Evolutionary conservation across 2,113 vertebrate species (phyloP).

Genomic region (Varanus komodoensis): DNA sequence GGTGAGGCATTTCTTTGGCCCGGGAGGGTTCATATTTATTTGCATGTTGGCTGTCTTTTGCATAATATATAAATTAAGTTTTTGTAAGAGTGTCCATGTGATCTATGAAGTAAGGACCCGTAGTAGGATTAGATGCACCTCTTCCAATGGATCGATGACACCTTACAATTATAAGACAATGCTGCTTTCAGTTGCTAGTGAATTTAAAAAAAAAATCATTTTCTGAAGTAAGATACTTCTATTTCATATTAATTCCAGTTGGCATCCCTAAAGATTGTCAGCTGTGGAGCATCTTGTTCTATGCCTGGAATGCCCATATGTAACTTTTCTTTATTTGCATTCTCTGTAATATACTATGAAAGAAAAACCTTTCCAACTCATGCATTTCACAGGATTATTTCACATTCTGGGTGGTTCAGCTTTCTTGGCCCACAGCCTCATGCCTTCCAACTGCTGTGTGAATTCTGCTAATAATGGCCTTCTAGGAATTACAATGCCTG

Average conservation of each 20-base stretch:
- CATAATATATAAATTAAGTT: no score
- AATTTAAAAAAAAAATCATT: no score
- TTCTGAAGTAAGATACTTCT: not conserved
- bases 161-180: not conserved
- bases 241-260: not conserved
- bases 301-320: not conserved
- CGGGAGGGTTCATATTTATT: no score
- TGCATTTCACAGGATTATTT: conserved; percentile 31
- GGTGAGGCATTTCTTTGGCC: no score
- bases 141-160: no score
- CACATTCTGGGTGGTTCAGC: conserved; percentile 32
- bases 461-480: conserved; percentile 27
- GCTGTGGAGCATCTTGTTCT: not conserved
- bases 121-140: not conserved
- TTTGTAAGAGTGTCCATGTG: no score
- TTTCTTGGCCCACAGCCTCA: conserved; percentile 34
- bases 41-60: no score
- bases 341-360: conserved; percentile 30
- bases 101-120: no score
- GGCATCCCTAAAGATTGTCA: not conserved
- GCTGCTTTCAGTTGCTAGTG: not conserved
- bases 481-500: conserved; percentile 25
- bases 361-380: conserved; percentile 36
- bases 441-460: conserved; percentile 38
- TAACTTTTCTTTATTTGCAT: conserved; percentile 30